These are phyloP conservation scores for Cheilosia variabilis DNA, from an alignment of 2,888 invertebrate genomes.

Conservation along the genomic window DNA sequence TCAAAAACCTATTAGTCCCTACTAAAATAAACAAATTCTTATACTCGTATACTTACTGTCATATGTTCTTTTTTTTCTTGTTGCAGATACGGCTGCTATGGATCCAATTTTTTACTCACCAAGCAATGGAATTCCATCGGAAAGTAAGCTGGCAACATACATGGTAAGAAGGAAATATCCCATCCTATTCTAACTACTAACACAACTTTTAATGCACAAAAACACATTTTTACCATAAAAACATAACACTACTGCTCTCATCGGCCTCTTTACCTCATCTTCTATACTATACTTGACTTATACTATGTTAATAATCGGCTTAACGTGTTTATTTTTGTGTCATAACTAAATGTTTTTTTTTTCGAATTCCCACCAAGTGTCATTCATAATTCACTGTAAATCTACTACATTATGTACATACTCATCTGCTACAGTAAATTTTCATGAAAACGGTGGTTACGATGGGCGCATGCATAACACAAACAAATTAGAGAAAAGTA, in stretches of 20 bases:
- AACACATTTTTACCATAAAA: background rate
- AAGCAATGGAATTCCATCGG: constrained; percentile 90
- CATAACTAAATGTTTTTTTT: constrained; percentile 52
- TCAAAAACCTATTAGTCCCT: no score
- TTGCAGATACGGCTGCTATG: constrained; percentile 85
- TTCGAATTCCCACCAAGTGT: background rate
- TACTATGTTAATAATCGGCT: constrained; percentile 45
- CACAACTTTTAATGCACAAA: background rate
- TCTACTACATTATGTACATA: constrained; percentile 4
- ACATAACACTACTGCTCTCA: background rate
- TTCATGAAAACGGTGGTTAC: background rate
- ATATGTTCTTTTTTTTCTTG: constrained; percentile 41
- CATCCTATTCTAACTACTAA: constrained; percentile 7
- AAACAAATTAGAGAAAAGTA: background rate
- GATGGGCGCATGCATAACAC: background rate
- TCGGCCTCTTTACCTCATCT: background rate
- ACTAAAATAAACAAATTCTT: constrained; percentile 4
- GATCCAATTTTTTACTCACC: constrained; percentile 90
- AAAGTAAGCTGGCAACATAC: constrained; percentile 93
- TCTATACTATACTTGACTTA: constrained; percentile 12
- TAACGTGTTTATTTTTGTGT: constrained; percentile 36
- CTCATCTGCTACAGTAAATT: background rate
- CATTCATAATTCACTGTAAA: constrained; percentile 43
- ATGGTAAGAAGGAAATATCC: constrained; percentile 86
- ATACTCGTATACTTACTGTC: constrained; percentile 27